Evolutionary conservation across 2,888 invertebrate species (phyloP).

Genomic region (Yponomeuta sedellus): DNA sequence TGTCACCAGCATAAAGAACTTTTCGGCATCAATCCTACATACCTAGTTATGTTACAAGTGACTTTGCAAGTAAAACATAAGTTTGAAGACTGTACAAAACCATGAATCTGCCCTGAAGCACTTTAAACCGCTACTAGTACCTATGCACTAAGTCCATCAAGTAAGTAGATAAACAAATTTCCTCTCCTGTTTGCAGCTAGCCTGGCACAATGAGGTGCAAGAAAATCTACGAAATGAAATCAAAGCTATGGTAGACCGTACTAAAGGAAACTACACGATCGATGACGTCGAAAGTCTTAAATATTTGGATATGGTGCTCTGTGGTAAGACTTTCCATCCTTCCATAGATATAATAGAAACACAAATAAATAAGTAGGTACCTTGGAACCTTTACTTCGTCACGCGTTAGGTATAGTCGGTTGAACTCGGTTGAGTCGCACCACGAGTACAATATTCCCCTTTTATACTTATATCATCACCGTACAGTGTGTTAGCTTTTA

Average conservation of each 20-base stretch:
- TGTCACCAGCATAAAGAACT: neutral
- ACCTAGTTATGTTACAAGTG: neutral
- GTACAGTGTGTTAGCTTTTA: too few relatives aligned
- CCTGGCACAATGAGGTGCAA: slow-evolving; percentile 30
- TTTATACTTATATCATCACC: too few relatives aligned
- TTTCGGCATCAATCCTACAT: neutral
- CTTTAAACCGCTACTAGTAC: neutral
- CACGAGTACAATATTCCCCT: too few relatives aligned
- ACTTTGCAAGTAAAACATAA: too few relatives aligned
- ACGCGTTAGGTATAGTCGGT: too few relatives aligned
- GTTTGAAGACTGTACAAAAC: neutral
- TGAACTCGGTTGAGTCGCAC: too few relatives aligned
- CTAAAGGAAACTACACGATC: slow-evolving; percentile 26
- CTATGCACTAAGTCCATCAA: neutral
- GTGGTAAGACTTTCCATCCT: slow-evolving; percentile 25
- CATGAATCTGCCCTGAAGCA: neutral
- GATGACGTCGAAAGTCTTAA: slow-evolving; percentile 32
- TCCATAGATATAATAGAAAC: neutral
- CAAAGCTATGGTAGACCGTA: slow-evolving; percentile 21
- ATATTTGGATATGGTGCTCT: slow-evolving; percentile 37
- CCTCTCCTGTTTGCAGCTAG: slow-evolving; percentile 25
- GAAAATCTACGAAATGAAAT: slow-evolving; percentile 33
- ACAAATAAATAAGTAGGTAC: neutral
- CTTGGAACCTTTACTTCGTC: too few relatives aligned
- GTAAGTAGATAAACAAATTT: neutral